Conservation (phyloP, 2,797 vertebrate genomes). For the Numenius phaeopus region DNA sequence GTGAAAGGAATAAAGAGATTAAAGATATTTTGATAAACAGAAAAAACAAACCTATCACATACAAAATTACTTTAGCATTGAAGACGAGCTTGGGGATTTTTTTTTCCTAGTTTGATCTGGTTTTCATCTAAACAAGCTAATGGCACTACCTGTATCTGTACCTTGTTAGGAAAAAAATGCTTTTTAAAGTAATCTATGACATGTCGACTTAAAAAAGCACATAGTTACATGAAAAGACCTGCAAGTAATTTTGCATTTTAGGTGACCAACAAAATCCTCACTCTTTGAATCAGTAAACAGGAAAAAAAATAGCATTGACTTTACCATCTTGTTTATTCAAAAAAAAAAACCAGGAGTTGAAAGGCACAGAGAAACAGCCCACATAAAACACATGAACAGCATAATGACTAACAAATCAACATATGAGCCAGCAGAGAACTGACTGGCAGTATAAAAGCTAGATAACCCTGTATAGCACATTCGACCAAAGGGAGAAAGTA, state of each 20-base stretch:
- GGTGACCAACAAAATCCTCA: background rate
- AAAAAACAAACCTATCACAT: background rate
- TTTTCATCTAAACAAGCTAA: constrained; percentile 3
- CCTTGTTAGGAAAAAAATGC: background rate
- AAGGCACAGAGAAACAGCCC: background rate
- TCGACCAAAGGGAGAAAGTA: background rate
- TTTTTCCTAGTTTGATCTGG: background rate
- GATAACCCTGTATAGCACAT: background rate
- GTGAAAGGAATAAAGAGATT: constrained; percentile 32
- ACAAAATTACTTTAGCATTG: background rate
- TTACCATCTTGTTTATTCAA: background rate
- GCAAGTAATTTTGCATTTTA: constrained; percentile 4
- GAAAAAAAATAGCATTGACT: background rate
- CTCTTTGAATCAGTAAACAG: background rate
- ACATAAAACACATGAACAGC: background rate
- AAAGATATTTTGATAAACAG: constrained; percentile 49
- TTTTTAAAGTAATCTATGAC: background rate
- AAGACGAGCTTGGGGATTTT: background rate
- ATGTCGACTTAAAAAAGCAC: background rate
- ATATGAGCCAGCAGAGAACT: background rate
- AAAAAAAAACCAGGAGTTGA: background rate
- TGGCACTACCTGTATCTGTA: background rate
- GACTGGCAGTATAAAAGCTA: background rate
- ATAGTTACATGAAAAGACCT: background rate
- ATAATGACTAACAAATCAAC: background rate